Percentiles rank a stretch among this genome's conserved stretches.
These are phyloP conservation scores for Agrochola lota DNA, from an alignment of 2,888 invertebrate genomes.

Conservation along the genomic window DNA sequence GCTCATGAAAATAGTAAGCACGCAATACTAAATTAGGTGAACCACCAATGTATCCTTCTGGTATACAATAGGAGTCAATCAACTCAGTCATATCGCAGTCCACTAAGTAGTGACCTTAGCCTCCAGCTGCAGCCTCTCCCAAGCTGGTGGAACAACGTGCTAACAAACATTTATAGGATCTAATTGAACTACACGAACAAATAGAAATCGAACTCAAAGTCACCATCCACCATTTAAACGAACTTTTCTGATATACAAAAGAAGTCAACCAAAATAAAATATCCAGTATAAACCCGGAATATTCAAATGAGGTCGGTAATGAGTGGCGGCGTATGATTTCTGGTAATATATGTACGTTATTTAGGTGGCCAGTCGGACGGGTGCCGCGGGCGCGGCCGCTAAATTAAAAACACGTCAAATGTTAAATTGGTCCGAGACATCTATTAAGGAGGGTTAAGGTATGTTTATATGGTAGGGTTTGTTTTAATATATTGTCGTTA, in stretches of 20 bases:
- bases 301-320: slow-evolving; percentile 87
- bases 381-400: slow-evolving; percentile 88
- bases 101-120: background rate
- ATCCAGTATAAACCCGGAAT: slow-evolving; percentile 65
- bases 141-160: background rate
- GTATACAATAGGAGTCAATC: background rate
- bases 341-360: slow-evolving; percentile 86
- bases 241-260: slow-evolving; percentile 40
- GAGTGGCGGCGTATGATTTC: slow-evolving; percentile 86
- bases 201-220: background rate
- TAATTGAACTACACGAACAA: background rate
- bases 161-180: background rate
- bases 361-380: slow-evolving; percentile 83
- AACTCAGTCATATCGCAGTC: background rate
- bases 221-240: slow-evolving; percentile 7
- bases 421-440: slow-evolving; percentile 90
- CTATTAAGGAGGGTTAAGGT: slow-evolving; percentile 86
- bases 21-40: background rate
- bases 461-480: slow-evolving; percentile 69
- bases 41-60: background rate
- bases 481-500: slow-evolving; percentile 24
- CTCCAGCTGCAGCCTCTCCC: background rate
- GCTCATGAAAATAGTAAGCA: background rate
- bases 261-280: slow-evolving; percentile 55
- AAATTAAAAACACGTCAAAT: slow-evolving; percentile 91